A percentile compares a stretch with the other conserved stretches of the same genome.
Conservation (phyloP, 2,113 vertebrate genomes). For the Heliornis fulica region DNA sequence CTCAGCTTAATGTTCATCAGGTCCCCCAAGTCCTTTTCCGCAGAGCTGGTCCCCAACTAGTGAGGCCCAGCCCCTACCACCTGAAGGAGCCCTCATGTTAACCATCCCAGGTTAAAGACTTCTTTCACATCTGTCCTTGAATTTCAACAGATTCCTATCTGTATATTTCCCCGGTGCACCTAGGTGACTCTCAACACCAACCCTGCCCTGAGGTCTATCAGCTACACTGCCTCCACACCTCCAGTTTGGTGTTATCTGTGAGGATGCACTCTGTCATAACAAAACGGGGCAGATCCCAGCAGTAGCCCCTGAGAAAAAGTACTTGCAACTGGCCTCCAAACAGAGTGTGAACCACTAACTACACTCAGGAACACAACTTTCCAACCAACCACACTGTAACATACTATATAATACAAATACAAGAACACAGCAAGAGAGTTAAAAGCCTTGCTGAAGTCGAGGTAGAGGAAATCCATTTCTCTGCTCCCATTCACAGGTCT, state of each 20-base stretch:
- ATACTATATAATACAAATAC: not conserved
- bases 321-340: not conserved
- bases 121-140: accelerated
- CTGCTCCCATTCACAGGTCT: not conserved
- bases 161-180: not conserved
- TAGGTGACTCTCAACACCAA: not conserved
- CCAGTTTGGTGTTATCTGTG: not conserved
- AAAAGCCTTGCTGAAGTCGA: not conserved
- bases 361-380: not conserved
- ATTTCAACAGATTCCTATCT: not conserved
- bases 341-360: not conserved
- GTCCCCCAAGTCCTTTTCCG: not conserved
- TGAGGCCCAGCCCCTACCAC: not conserved
- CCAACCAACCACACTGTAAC: not conserved
- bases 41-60: not conserved
- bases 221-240: not conserved
- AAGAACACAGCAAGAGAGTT: not conserved
- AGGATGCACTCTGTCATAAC: not conserved
- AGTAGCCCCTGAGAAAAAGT: not conserved
- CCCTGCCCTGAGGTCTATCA: not conserved
- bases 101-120: not conserved
- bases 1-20: not conserved
- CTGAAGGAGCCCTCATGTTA: not conserved
- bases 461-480: not conserved
- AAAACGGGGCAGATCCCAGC: not conserved